Base-by-base conservation (phyloP, 2,113 vertebrate genomes). In the Meleagris gallopavo region DNA sequence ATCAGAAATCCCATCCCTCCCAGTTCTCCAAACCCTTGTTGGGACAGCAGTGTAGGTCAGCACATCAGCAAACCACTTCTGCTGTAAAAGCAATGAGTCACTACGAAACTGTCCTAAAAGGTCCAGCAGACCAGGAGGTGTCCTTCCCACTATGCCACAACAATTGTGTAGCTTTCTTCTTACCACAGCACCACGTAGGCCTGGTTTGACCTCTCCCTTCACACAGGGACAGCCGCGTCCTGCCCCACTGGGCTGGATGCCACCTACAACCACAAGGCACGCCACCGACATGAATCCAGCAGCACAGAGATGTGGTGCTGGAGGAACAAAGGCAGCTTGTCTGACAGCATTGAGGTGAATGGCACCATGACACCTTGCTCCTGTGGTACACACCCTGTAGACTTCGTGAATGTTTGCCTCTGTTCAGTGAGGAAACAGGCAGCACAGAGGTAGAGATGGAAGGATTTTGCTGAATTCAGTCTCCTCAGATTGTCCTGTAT, bases 331-430 rank as follows among this genome's bases (percentile, higher is more conserved):
- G 9, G 8, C n/a, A 29, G 43, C 29, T 55, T 62, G 36, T 61
- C 52, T 66, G 52, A 29, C 14, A 9, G n/a, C 1, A 0, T 2
- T 27, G 27, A 0, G 2, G 24, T 22, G 45, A 74, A 41, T 57
- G 16, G 2, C 27, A 38, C 32, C 40, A 34, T 21, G 27, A 8
- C 9, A 21, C 27, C 48, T 32, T 1, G 2, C 9, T 66, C 21
- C 32, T 0, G 0, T 4, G 0, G 13, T 48, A 38, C 69, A 34
- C 1, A 0, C 22, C 83, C 45, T 13, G 0, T 6, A 15, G 34
- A 61, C 73, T 62, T 38, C 5, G n/a, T 32, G 48, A 62, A 18
- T 32, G 5, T 45, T 45, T 64, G 2, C 36, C 58, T 72, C 2
- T 0, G 4, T 13, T 13, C 7, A 34, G 29, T 14, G 10, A 41